These are phyloP conservation scores for Anoplius nigerrimus DNA, from an alignment of 2,888 invertebrate genomes.

Conservation along the genomic window DNA sequence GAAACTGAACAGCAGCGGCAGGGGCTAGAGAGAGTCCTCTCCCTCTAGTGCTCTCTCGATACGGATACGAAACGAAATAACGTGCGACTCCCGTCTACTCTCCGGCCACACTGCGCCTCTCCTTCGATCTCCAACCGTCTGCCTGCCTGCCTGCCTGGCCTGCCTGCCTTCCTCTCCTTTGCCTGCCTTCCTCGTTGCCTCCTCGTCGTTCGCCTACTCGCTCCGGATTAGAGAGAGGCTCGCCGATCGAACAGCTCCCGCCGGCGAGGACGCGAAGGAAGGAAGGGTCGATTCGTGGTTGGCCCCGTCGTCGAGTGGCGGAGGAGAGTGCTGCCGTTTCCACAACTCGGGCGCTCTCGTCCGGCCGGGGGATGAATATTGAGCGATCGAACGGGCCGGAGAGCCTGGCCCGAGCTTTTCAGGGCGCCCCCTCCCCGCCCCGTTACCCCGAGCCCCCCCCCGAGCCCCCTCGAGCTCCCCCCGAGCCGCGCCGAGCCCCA, in stretches of 20 bases:
- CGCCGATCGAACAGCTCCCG: constrained; percentile 65
- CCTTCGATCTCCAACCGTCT: constrained; percentile 9
- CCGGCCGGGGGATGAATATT: constrained; percentile 73
- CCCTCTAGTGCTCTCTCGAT: constrained; percentile 6
- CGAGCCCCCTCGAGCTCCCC: constrained; percentile 47
- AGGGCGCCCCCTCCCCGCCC: constrained; percentile 45
- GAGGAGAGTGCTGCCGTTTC: constrained; percentile 47
- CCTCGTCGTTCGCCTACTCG: constrained; percentile 33
- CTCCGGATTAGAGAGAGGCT: constrained; percentile 48
- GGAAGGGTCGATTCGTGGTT: constrained; percentile 61
- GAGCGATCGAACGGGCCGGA: constrained; percentile 68
- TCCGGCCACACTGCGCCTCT: constrained; percentile 44
- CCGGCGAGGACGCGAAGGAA: constrained; percentile 67
- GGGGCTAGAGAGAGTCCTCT: background rate
- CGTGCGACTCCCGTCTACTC: constrained; percentile 22
- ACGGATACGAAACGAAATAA: background rate
- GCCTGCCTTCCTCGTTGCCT: constrained; percentile 27
- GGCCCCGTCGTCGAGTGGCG: constrained; percentile 45
- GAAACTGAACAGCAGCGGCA: background rate
- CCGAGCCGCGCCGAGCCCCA: constrained; percentile 18
- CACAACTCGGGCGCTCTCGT: constrained; percentile 51
- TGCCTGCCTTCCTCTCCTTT: background rate
- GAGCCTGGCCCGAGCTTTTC: constrained; percentile 60
- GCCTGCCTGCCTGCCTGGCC: constrained; percentile 1
- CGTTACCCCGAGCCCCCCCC: constrained; percentile 18